Percentiles rank a stretch among this genome's conserved stretches.
phyloP scores from a whole-genome alignment of 2,888 invertebrate species.

The Bembecia ichneumoniformis region DNA sequence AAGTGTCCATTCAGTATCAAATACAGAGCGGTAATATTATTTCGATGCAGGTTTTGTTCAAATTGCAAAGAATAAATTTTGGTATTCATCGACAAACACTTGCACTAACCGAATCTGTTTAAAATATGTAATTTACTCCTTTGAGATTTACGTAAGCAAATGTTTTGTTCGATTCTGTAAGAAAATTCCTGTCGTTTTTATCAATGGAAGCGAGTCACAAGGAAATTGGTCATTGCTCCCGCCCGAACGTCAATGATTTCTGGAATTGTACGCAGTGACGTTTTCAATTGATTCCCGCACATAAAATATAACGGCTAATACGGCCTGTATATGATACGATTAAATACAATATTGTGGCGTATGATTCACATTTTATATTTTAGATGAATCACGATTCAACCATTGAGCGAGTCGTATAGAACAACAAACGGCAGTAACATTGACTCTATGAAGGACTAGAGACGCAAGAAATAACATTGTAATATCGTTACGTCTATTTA shows the following conservation, averaged over 20 bases:
- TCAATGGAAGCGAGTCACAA: slow-evolving; percentile 23
- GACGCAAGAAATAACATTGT: slow-evolving; percentile 56
- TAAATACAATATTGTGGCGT: slow-evolving; percentile 8
- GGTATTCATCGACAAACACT: too few relatives aligned
- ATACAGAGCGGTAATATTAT: too few relatives aligned
- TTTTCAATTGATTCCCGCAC: slow-evolving; percentile 28
- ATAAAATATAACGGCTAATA: slow-evolving; percentile 14
- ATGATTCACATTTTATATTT: slow-evolving; percentile 58
- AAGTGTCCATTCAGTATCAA: too few relatives aligned
- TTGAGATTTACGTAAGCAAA: too few relatives aligned
- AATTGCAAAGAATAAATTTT: too few relatives aligned
- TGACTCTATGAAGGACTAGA: slow-evolving; percentile 36
- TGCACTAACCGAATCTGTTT: too few relatives aligned
- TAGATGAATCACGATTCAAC: slow-evolving; percentile 56
- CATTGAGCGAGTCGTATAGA: slow-evolving; percentile 53
- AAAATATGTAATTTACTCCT: too few relatives aligned
- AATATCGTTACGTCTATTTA: slow-evolving; percentile 32
- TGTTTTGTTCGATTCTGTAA: too few relatives aligned
- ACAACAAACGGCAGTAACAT: slow-evolving; percentile 50
- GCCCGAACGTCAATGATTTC: slow-evolving; percentile 25
- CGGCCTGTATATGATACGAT: neutral
- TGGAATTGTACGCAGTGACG: slow-evolving; percentile 36
- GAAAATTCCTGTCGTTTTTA: slow-evolving; percentile 1
- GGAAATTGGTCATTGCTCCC: slow-evolving; percentile 35
- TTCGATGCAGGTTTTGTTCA: too few relatives aligned